Evolutionary conservation across 2,113 vertebrate genomes (phyloP).

Genomic region (Ploceus nigricollis): DNA sequence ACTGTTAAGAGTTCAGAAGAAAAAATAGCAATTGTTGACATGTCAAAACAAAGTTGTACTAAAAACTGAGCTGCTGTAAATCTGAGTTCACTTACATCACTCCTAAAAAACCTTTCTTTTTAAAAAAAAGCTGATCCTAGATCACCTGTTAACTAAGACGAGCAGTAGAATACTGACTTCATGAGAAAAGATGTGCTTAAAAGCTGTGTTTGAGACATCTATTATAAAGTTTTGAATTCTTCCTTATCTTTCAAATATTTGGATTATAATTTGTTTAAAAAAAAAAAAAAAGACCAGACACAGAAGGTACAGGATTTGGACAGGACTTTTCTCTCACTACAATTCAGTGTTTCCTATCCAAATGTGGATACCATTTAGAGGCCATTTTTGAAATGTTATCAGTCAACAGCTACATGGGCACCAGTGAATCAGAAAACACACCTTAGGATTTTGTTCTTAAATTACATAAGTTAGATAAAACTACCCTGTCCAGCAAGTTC

Average conservation of each 20-base stretch:
- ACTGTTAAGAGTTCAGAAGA: neutral
- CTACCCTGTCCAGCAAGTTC: constrained; percentile 79
- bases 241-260: constrained; percentile 43
- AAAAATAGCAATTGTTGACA: constrained; percentile 32
- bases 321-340: constrained; percentile 56
- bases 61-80: constrained; percentile 56
- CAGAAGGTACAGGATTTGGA: constrained; percentile 56
- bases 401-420: constrained; percentile 64
- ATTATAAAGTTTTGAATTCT: constrained; percentile 11
- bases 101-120: neutral
- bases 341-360: constrained; percentile 41
- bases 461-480: constrained; percentile 71
- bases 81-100: neutral
- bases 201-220: constrained; percentile 8
- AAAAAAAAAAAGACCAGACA: constrained; percentile 7
- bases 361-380: constrained; percentile 65
- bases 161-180: constrained; percentile 35
- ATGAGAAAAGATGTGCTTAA: constrained; percentile 29
- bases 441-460: constrained; percentile 47
- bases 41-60: constrained; percentile 42
- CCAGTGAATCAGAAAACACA: constrained; percentile 69
- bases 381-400: constrained; percentile 54
- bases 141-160: constrained; percentile 24
- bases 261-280: constrained; percentile 25
- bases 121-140: constrained; percentile 3